A percentile compares a stretch with the other conserved stretches of the same genome.
phyloP scores from a whole-genome alignment of 2,113 vertebrate genomes.

The Sphaerodactylus townsendi region DNA sequence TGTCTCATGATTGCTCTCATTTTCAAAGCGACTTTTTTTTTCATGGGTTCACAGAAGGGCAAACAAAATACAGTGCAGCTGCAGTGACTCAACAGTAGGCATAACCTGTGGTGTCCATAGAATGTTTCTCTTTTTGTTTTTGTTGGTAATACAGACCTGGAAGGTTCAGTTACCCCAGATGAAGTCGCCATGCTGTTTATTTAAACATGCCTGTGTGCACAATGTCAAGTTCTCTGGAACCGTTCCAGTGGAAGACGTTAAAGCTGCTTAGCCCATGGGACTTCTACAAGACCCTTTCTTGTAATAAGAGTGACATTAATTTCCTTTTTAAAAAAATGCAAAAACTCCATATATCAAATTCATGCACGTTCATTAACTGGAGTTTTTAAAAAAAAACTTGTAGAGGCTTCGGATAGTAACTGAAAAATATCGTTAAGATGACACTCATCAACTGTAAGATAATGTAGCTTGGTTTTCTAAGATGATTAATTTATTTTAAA shows the following conservation, averaged over 20 bases:
- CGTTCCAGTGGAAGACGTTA: constrained; percentile 41
- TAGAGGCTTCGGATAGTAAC: not conserved
- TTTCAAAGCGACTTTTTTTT: too few relatives aligned
- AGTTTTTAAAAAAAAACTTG: not conserved
- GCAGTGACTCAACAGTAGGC: constrained; percentile 17
- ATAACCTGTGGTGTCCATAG: not conserved
- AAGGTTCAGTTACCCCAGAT: constrained; percentile 31
- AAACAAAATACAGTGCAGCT: not conserved
- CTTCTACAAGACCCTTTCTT: constrained; percentile 23
- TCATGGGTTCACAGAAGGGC: not conserved
- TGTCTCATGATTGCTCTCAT: not conserved
- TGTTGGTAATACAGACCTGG: constrained; percentile 22
- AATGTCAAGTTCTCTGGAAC: constrained; percentile 39
- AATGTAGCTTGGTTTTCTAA: constrained; percentile 18
- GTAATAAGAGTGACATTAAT: constrained; percentile 34
- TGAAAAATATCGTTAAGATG: constrained; percentile 23
- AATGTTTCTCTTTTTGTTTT: not conserved
- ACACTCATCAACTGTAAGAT: constrained; percentile 1
- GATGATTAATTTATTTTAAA: constrained; percentile 16
- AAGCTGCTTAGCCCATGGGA: constrained; percentile 21
- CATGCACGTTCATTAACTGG: not conserved
- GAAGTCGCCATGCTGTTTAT: constrained; percentile 30
- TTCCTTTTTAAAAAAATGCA: constrained; percentile 18
- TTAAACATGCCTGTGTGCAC: constrained; percentile 40
- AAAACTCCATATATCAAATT: constrained; percentile 25